Evolutionary conservation across 2,888 invertebrate genomes (phyloP).

Genomic region (Lysandra coridon): DNA sequence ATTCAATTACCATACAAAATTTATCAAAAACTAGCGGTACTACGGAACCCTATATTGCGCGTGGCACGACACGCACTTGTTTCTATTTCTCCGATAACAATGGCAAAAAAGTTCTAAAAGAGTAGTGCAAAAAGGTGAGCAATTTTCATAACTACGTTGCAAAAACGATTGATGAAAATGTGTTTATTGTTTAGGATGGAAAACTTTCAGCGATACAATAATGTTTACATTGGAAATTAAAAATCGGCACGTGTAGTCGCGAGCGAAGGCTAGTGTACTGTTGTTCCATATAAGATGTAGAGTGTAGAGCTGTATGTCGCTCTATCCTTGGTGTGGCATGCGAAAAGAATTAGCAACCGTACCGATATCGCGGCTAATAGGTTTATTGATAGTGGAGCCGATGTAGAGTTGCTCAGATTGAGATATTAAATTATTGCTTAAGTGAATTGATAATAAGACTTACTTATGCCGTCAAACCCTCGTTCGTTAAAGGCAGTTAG

Average conservation of each 20-base stretch:
- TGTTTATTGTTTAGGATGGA: not conserved
- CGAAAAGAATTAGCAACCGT: not conserved
- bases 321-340: not conserved
- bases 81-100: not conserved
- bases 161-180: not conserved
- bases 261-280: not conserved
- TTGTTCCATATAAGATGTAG: not conserved
- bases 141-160: not conserved
- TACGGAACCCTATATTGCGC: no score
- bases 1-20: no score
- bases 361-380: not conserved
- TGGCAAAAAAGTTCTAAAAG: not conserved
- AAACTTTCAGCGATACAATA: not conserved
- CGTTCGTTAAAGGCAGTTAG: not conserved
- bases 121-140: not conserved
- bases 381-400: not conserved
- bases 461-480: not conserved
- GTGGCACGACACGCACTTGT: no score
- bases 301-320: not conserved
- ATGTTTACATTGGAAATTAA: conserved; percentile 6
- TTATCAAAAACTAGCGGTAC: no score
- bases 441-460: no score
- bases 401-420: not conserved
- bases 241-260: conserved; percentile 6
- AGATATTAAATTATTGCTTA: not conserved